Percentiles rank a stretch among this genome's conserved stretches.
Conservation (phyloP, 1,140 invertebrate genomes). For the Himalopsyche phryganea region DNA sequence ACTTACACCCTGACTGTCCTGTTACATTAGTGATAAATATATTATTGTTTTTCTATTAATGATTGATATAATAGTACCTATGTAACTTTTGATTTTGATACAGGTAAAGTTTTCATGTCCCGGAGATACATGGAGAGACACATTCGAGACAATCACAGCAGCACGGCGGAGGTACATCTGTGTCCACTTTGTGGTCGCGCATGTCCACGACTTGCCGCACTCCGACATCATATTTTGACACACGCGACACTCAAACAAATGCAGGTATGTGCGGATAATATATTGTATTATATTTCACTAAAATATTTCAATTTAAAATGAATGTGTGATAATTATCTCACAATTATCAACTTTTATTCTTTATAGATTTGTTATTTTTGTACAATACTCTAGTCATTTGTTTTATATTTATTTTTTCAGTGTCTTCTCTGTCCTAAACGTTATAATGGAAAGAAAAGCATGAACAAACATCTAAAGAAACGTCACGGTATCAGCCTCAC, state of each 20-base stretch:
- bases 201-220: conserved; percentile 37
- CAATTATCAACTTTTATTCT: conserved; percentile 1
- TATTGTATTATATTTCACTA: too few relatives aligned
- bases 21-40: too few relatives aligned
- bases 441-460: conserved; percentile 42
- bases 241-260: conserved; percentile 41
- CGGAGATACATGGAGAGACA: conserved; percentile 49
- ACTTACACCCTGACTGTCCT: too few relatives aligned
- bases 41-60: too few relatives aligned
- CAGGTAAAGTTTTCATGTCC: conserved; percentile 45
- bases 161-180: conserved; percentile 35
- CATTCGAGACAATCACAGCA: conserved; percentile 41
- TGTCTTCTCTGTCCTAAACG: conserved; percentile 46
- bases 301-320: too few relatives aligned
- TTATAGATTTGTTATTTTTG: not conserved
- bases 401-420: conserved; percentile 36
- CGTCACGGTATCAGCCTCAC: conserved; percentile 41
- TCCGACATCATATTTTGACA: conserved; percentile 45
- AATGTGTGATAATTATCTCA: too few relatives aligned
- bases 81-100: too few relatives aligned
- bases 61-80: too few relatives aligned
- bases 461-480: conserved; percentile 44
- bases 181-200: conserved; percentile 44
- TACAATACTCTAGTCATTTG: too few relatives aligned
- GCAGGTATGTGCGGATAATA: conserved; percentile 33